These are phyloP conservation scores for Macrotis lagotis DNA, from an alignment of 2,113 vertebrate species.

Conservation along the genomic window DNA sequence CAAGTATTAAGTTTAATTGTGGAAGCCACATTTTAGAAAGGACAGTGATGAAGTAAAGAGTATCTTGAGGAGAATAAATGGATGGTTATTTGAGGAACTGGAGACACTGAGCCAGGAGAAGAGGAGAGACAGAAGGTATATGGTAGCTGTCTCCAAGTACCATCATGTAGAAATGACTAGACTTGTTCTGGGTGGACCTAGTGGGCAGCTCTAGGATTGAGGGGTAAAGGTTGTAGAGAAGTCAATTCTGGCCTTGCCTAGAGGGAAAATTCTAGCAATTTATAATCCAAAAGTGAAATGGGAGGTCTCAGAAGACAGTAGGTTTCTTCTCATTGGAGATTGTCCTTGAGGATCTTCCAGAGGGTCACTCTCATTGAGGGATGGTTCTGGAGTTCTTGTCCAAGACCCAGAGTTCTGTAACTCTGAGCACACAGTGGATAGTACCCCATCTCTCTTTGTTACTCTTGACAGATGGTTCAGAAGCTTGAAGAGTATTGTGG, in stretches of 20 bases:
- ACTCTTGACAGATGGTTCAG: background rate
- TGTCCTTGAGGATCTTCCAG: background rate
- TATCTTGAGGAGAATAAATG: background rate
- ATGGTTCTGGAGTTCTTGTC: background rate
- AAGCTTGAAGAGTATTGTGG: background rate
- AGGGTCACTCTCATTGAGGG: background rate
- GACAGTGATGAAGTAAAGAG: background rate
- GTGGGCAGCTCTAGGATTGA: too few species aligned
- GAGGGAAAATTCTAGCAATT: background rate
- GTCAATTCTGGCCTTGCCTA: too few species aligned
- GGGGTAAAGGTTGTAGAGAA: too few species aligned
- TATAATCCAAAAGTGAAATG: background rate
- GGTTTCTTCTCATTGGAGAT: background rate
- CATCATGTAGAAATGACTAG: too few species aligned
- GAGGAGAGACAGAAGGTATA: too few species aligned
- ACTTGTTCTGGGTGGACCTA: too few species aligned
- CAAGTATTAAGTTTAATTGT: background rate
- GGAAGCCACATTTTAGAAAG: background rate
- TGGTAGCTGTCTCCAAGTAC: too few species aligned
- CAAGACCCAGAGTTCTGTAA: background rate
- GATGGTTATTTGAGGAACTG: background rate
- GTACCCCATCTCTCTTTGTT: background rate
- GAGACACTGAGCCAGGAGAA: background rate
- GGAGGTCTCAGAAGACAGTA: background rate
- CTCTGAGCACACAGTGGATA: background rate